These are phyloP conservation scores for Lagria hirta DNA, from an alignment of 2,888 invertebrate genomes.

Conservation along the genomic window DNA sequence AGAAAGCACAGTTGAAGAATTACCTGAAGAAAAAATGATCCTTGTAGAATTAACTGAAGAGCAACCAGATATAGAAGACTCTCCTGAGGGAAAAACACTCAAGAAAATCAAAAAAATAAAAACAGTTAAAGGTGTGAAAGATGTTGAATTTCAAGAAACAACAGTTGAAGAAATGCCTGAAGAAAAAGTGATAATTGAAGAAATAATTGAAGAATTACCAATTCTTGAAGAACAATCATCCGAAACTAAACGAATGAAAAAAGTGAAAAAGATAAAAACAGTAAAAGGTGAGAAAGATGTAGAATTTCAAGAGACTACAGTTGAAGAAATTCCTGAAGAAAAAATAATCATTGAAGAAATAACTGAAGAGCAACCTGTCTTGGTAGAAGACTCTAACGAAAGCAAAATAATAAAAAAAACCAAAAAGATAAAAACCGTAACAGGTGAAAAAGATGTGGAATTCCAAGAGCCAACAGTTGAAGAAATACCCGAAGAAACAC, in stretches of 20 bases:
- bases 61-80: constrained; percentile 13
- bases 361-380: constrained; percentile 43
- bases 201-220: constrained; percentile 32
- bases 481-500: constrained; percentile 33
- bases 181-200: constrained; percentile 35
- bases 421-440: constrained; percentile 31
- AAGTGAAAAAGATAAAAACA: constrained; percentile 41
- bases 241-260: constrained; percentile 17
- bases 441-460: constrained; percentile 19
- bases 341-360: constrained; percentile 44
- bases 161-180: constrained; percentile 27
- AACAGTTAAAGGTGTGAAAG: too few species aligned
- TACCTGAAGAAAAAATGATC: constrained; percentile 13
- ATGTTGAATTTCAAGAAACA: constrained; percentile 34
- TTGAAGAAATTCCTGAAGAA: constrained; percentile 26
- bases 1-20: too few species aligned
- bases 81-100: constrained; percentile 31
- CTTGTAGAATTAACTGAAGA: constrained; percentile 28
- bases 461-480: constrained; percentile 37
- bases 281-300: constrained; percentile 40
- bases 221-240: constrained; percentile 10
- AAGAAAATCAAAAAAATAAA: constrained; percentile 34
- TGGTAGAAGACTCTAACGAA: constrained; percentile 34
- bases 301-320: constrained; percentile 35
- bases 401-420: constrained; percentile 6